These are phyloP conservation scores for Ageneiosus marmoratus DNA, from an alignment of 2,113 vertebrate species.

Conservation along the genomic window DNA sequence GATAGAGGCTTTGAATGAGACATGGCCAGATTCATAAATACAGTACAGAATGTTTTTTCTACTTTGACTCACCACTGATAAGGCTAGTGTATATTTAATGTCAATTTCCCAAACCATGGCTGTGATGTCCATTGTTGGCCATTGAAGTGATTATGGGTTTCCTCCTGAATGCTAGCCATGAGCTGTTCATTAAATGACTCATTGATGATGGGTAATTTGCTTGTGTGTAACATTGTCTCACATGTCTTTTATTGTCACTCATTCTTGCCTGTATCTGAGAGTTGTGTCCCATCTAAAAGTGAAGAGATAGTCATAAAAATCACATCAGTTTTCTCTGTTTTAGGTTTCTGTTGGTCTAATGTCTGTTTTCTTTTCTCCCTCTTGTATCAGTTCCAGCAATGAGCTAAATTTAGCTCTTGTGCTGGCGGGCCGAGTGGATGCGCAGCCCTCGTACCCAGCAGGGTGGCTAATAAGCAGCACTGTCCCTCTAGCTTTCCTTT, in stretches of 20 bases:
- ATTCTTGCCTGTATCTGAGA: background rate
- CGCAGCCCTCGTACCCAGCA: slow-evolving; percentile 55
- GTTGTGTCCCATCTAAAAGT: background rate
- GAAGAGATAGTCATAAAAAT: slow-evolving; percentile 14
- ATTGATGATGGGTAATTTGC: slow-evolving; percentile 41
- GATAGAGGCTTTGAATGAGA: background rate
- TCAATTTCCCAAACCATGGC: background rate
- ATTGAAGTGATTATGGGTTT: slow-evolving; percentile 50
- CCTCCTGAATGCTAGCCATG: slow-evolving; percentile 32
- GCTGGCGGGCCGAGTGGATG: slow-evolving; percentile 32
- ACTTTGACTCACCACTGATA: background rate
- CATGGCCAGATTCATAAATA: background rate
- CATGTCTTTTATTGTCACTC: slow-evolving; percentile 27
- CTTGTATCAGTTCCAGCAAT: slow-evolving; percentile 20
- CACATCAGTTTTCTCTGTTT: background rate
- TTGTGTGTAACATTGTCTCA: slow-evolving; percentile 22
- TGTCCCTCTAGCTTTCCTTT: slow-evolving; percentile 57
- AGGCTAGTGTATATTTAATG: background rate
- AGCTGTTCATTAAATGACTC: slow-evolving; percentile 42
- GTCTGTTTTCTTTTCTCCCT: slow-evolving; percentile 7
- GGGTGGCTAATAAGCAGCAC: slow-evolving; percentile 59
- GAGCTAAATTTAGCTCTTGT: slow-evolving; percentile 57
- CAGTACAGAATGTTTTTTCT: background rate
- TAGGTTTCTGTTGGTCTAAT: slow-evolving; percentile 29
- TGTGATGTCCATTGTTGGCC: background rate